Evolutionary conservation across 1,140 invertebrate species (phyloP).

Genomic region (Drosophila micromelanica): DNA sequence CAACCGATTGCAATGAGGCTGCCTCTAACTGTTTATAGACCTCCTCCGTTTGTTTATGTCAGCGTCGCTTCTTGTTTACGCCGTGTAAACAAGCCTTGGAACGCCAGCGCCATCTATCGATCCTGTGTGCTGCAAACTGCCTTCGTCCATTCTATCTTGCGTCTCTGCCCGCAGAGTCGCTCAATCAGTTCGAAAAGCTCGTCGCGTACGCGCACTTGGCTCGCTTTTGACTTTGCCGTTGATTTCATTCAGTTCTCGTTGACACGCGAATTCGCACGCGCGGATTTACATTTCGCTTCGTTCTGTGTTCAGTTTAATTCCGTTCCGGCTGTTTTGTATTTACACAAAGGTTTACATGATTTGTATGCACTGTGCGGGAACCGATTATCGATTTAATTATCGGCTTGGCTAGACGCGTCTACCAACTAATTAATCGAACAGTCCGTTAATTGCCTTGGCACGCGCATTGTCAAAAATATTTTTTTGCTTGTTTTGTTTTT

Average conservation of each 20-base stretch:
- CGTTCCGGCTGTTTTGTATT: slow-evolving; percentile 1
- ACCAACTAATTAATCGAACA: slow-evolving; percentile 2
- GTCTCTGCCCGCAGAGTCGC: slow-evolving; percentile 16
- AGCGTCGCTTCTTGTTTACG: slow-evolving; percentile 53
- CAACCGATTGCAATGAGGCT: slow-evolving; percentile 43
- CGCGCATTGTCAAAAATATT: slow-evolving; percentile 17
- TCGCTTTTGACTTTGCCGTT: neutral
- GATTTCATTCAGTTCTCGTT: slow-evolving; percentile 64
- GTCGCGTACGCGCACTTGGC: slow-evolving; percentile 31
- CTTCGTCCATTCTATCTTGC: slow-evolving; percentile 29
- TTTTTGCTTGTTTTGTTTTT: neutral
- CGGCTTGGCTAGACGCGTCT: slow-evolving; percentile 3
- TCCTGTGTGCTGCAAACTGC: slow-evolving; percentile 23
- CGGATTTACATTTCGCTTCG: neutral
- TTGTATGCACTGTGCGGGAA: slow-evolving; percentile 23
- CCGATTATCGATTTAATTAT: slow-evolving; percentile 36
- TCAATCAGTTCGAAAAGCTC: slow-evolving; percentile 57
- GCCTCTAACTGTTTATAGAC: slow-evolving; percentile 27
- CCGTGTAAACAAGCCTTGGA: slow-evolving; percentile 60
- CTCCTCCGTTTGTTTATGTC: slow-evolving; percentile 42
- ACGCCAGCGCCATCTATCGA: slow-evolving; percentile 31
- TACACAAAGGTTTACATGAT: slow-evolving; percentile 34
- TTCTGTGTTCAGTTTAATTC: neutral
- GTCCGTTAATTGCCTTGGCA: slow-evolving; percentile 28
- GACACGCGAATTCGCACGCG: slow-evolving; percentile 68